phyloP scores from a whole-genome alignment of 2,113 vertebrate genomes.

The Microcebus jonahi region DNA sequence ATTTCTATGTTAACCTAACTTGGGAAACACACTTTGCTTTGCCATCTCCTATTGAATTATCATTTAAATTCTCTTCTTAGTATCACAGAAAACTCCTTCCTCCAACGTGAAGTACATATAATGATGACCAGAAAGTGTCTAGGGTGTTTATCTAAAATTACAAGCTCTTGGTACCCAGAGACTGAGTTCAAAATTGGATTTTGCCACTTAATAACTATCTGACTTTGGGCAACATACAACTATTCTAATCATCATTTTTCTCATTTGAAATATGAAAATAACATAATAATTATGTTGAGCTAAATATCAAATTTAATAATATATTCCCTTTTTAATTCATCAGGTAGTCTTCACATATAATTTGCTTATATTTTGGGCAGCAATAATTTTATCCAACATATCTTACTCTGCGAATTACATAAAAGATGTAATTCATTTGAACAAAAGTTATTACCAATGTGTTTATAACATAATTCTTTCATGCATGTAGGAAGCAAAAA shows the following conservation, averaged over 20 bases:
- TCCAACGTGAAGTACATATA: not conserved
- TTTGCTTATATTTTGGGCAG: not conserved
- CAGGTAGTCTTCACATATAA: not conserved
- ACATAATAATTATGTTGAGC: not conserved
- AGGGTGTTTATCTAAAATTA: not conserved
- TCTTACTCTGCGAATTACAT: not conserved
- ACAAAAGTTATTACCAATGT: not conserved
- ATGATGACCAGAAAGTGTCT: not conserved
- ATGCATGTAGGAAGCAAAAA: not conserved
- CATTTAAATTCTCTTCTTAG: not conserved
- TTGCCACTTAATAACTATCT: not conserved
- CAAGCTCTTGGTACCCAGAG: not conserved
- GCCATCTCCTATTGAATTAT: not conserved
- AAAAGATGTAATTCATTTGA: not conserved
- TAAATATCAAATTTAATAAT: not conserved
- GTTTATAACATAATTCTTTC: not conserved
- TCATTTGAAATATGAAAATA: not conserved
- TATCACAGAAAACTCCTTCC: not conserved
- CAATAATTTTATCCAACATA: not conserved
- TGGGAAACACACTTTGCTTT: not conserved
- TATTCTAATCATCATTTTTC: not conserved
- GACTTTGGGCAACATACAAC: not conserved
- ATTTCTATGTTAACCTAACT: not conserved
- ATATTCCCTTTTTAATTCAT: not conserved
- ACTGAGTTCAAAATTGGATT: not conserved